A percentile compares a stretch with the other conserved stretches of the same genome.
Evolutionary conservation across 2,797 vertebrate species (phyloP).

Genomic region (Otolemur crassicaudatus): DNA sequence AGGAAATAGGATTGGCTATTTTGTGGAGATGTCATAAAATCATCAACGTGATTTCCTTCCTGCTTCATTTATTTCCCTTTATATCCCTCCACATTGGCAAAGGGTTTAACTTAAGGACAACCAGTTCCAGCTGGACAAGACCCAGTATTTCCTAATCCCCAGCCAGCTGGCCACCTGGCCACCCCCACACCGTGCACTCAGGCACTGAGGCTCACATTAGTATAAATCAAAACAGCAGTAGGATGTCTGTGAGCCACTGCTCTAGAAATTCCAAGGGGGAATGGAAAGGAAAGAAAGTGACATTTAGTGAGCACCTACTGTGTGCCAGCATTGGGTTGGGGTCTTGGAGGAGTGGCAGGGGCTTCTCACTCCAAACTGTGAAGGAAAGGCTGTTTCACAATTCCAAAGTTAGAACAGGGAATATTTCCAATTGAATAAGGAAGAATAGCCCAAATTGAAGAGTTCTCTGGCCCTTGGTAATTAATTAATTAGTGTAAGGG

Average conservation of each 20-base stretch:
- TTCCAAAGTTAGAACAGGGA: neutral
- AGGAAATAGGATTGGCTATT: neutral
- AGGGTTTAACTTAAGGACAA: conserved; percentile 23
- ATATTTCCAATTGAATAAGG: neutral
- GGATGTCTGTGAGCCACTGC: neutral
- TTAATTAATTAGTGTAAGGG: neutral
- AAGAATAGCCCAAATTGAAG: neutral
- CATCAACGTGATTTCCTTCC: neutral
- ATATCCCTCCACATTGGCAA: neutral
- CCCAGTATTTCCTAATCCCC: conserved; percentile 31
- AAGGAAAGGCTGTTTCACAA: neutral
- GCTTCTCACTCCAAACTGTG: neutral
- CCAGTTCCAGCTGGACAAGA: neutral
- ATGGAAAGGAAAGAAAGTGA: neutral
- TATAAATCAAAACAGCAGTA: neutral
- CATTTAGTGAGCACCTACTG: neutral
- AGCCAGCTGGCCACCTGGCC: conserved; percentile 38
- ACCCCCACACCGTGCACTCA: neutral
- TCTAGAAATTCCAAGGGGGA: neutral
- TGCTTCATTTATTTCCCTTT: neutral
- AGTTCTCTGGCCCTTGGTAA: neutral
- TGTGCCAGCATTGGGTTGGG: neutral
- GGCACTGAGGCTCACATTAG: neutral
- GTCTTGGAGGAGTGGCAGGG: neutral
- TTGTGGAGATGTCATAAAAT: neutral